Percentiles rank a stretch among this genome's conserved stretches.
Evolutionary conservation across 2,797 vertebrate genomes (phyloP).

Genomic region (Antrozous pallidus): DNA sequence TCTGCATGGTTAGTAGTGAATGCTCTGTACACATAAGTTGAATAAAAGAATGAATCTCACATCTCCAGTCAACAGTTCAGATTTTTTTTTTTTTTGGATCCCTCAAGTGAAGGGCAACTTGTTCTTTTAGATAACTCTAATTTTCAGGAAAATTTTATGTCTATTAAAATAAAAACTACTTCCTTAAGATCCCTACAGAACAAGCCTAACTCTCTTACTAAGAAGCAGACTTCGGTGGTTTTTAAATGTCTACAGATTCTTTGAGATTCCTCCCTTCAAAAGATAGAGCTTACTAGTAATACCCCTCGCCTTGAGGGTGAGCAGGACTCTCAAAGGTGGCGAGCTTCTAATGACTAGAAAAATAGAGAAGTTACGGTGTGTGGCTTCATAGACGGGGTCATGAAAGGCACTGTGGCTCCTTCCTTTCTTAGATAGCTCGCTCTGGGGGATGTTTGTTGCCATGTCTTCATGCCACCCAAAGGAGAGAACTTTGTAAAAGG

Average conservation of each 20-base stretch:
- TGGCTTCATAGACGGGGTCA: neutral
- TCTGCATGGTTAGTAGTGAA: neutral
- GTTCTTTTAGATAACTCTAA: neutral
- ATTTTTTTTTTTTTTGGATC: conserved; percentile 22
- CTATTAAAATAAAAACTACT: neutral
- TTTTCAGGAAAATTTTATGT: neutral
- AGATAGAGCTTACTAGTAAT: neutral
- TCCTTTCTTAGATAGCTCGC: neutral
- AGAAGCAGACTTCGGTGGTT: neutral
- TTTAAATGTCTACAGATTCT: neutral
- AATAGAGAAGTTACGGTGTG: neutral
- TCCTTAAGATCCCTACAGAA: neutral
- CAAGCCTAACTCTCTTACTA: neutral
- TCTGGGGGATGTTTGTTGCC: neutral
- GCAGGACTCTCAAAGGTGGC: neutral
- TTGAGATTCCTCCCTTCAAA: neutral
- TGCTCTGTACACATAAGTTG: neutral
- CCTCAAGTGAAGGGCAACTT: neutral
- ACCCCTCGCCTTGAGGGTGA: neutral
- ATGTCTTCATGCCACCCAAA: neutral
- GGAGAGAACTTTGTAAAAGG: neutral
- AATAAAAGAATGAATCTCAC: conserved; percentile 47
- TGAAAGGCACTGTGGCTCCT: neutral
- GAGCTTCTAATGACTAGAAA: neutral
- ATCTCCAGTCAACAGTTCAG: neutral